Evolutionary conservation across 2,797 vertebrate species (phyloP).

Genomic region (Anabacerthia variegaticeps): DNA sequence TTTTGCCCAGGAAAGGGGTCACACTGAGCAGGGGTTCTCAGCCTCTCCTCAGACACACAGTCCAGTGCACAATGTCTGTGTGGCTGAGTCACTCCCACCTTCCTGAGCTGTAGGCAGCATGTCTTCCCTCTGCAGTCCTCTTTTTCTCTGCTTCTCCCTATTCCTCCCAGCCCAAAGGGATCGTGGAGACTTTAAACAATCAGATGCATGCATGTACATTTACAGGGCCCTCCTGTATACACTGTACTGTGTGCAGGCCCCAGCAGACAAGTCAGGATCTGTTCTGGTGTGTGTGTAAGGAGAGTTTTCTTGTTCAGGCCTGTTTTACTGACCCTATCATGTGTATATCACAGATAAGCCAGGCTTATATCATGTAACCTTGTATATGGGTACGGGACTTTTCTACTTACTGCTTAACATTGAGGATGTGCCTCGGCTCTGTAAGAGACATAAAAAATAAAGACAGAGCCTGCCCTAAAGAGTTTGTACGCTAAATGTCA

Average conservation of each 20-base stretch:
- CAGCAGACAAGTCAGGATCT: neutral
- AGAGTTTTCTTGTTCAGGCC: neutral
- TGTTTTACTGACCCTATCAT: neutral
- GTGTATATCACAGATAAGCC: neutral
- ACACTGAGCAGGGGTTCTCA: neutral
- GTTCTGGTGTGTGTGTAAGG: neutral
- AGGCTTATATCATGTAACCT: neutral
- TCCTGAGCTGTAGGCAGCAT: neutral
- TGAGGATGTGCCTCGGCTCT: neutral
- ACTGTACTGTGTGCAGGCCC: neutral
- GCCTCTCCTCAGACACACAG: neutral
- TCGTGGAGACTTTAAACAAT: neutral
- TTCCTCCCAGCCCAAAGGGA: neutral
- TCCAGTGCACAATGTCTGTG: neutral
- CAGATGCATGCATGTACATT: neutral
- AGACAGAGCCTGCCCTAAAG: conserved; percentile 22
- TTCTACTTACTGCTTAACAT: neutral
- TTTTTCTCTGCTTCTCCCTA: neutral
- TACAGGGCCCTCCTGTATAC: neutral
- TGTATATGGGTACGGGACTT: neutral
- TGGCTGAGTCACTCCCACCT: neutral
- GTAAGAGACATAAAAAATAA: neutral
- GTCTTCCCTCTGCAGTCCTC: neutral
- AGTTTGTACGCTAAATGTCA: conserved; percentile 60
- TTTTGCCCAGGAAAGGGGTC: neutral